A percentile compares a stretch with the other conserved stretches of the same genome.
phyloP scores from a whole-genome alignment of 1,140 invertebrate genomes.

The Phenacoccus solenopsis region DNA sequence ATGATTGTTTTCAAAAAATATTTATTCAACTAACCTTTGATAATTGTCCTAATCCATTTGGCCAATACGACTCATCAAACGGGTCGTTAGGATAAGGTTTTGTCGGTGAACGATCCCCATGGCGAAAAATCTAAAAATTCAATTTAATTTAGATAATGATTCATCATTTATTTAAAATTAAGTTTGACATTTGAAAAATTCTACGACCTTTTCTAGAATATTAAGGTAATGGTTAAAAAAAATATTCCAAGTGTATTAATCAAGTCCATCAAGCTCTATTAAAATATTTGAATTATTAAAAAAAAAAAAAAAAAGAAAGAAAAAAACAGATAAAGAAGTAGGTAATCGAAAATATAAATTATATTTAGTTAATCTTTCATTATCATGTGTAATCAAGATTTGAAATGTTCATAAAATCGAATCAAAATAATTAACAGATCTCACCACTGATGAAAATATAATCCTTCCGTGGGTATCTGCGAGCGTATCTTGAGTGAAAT shows the following conservation, averaged over 20 bases:
- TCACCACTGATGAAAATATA: not conserved
- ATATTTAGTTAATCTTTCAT: too few species aligned
- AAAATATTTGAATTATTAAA: not conserved
- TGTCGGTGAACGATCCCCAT: slow-evolving; percentile 21
- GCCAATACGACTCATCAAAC: slow-evolving; percentile 19
- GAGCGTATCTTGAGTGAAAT: not conserved
- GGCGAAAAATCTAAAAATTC: slow-evolving; percentile 19
- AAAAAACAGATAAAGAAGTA: too few species aligned
- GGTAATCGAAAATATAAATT: too few species aligned
- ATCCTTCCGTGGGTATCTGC: not conserved
- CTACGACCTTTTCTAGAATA: too few species aligned
- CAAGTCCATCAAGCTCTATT: too few species aligned
- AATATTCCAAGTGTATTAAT: too few species aligned
- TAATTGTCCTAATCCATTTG: slow-evolving; percentile 22
- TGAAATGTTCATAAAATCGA: too few species aligned
- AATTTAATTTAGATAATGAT: not conserved
- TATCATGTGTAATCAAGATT: too few species aligned
- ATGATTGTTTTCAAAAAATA: too few species aligned
- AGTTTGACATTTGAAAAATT: too few species aligned
- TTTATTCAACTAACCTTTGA: slow-evolving; percentile 20
- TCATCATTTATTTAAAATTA: not conserved
- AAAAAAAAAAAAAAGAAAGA: not conserved
- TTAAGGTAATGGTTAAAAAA: too few species aligned
- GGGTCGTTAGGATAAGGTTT: slow-evolving; percentile 21
- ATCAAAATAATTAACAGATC: too few species aligned